These are phyloP conservation scores for Enteromius fasciolatus DNA, from an alignment of 2,797 vertebrate genomes.

Conservation along the genomic window DNA sequence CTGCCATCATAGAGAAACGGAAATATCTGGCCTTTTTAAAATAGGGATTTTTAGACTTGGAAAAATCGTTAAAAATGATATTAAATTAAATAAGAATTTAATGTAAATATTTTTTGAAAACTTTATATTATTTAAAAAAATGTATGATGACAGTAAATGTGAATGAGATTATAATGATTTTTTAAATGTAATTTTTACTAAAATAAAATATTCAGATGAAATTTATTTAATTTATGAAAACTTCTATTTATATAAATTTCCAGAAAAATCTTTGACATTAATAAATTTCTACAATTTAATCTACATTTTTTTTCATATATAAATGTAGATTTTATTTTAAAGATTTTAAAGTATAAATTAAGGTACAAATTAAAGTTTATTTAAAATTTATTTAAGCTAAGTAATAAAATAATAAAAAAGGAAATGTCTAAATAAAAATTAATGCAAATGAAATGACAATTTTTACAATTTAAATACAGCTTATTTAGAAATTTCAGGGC, in stretches of 20 bases:
- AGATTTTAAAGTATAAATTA: too few species aligned
- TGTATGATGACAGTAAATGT: background rate
- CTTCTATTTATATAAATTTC: background rate
- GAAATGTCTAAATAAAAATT: too few species aligned
- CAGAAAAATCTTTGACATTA: background rate
- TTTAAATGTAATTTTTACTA: background rate
- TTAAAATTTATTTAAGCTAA: too few species aligned
- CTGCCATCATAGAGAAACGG: background rate
- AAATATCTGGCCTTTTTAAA: background rate
- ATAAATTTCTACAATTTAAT: too few species aligned
- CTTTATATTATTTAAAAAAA: background rate
- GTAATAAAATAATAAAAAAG: background rate
- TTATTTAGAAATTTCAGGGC: background rate
- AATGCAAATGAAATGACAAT: background rate
- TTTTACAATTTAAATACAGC: background rate
- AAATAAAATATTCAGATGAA: background rate
- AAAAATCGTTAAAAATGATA: background rate
- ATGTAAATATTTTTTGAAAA: background rate
- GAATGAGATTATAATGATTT: background rate
- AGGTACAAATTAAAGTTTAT: too few species aligned
- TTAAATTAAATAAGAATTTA: background rate
- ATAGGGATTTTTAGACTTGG: background rate
- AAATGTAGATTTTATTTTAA: too few species aligned
- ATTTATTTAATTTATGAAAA: background rate
- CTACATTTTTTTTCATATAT: too few species aligned